These are phyloP conservation scores for Lysandra bellargus DNA, from an alignment of 2,888 invertebrate genomes.

Conservation along the genomic window DNA sequence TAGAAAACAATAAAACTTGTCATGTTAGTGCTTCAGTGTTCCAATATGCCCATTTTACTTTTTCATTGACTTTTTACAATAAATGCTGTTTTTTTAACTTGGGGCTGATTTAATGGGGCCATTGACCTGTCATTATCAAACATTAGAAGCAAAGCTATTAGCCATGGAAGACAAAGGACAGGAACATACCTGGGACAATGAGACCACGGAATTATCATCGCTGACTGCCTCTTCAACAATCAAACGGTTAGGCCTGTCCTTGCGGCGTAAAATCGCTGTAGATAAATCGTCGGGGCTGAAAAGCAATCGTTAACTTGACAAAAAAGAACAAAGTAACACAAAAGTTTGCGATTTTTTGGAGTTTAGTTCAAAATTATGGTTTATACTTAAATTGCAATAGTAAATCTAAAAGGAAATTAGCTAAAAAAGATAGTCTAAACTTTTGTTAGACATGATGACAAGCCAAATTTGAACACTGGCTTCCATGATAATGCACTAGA, in stretches of 20 bases:
- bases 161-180: conserved; percentile 41
- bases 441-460: conserved; percentile 76
- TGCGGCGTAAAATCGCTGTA: conserved; percentile 98
- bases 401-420: background rate
- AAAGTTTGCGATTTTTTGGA: background rate
- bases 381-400: background rate
- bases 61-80: background rate
- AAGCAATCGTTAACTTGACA: conserved; percentile 15
- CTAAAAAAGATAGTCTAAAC: conserved; percentile 15
- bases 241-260: conserved; percentile 98
- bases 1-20: background rate
- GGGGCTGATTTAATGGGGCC: background rate
- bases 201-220: conserved; percentile 99
- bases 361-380: background rate
- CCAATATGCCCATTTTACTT: background rate
- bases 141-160: background rate
- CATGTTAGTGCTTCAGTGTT: background rate
- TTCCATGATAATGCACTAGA: conserved; percentile 36
- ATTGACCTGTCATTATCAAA: background rate
- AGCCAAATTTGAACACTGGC: conserved; percentile 68
- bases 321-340: conserved; percentile 12
- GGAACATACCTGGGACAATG: conserved; percentile 90
- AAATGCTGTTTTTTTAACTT: background rate
- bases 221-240: conserved; percentile 98
- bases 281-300: conserved; percentile 93